Evolutionary conservation across 2,888 invertebrate species (phyloP).

Genomic region (Lagria hirta): DNA sequence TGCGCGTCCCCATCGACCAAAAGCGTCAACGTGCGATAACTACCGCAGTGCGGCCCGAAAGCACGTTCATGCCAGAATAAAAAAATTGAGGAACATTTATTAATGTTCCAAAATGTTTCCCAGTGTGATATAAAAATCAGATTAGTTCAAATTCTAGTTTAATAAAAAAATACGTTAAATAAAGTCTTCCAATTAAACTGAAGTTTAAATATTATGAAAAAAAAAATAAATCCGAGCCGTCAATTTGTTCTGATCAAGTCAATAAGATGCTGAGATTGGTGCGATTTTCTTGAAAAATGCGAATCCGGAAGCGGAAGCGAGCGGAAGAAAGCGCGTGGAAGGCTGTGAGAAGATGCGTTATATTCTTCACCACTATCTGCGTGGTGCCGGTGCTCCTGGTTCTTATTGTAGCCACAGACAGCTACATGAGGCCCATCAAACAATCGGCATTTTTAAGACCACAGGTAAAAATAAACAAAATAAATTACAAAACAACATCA

Average conservation of each 20-base stretch:
- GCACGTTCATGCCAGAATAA: constrained; percentile 15
- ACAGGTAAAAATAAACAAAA: too few species aligned
- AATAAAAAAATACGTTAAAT: too few species aligned
- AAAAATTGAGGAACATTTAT: constrained; percentile 6
- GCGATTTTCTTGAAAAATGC: constrained; percentile 43
- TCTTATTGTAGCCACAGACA: constrained; percentile 63
- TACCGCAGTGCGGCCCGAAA: constrained; percentile 25
- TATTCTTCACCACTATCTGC: constrained; percentile 63
- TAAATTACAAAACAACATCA: too few species aligned
- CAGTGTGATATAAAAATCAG: constrained; percentile 3
- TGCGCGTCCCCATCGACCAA: constrained; percentile 20
- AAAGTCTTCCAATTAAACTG: constrained; percentile 14
- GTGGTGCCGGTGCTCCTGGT: constrained; percentile 63
- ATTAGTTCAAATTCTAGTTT: constrained; percentile 8
- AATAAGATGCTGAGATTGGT: too few species aligned
- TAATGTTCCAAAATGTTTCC: constrained; percentile 17
- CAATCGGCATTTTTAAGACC: constrained; percentile 35
- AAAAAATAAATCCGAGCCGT: constrained; percentile 27
- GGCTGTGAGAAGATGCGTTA: constrained; percentile 59
- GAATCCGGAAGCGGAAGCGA: constrained; percentile 55
- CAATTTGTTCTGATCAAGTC: too few species aligned
- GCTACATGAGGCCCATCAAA: constrained; percentile 60
- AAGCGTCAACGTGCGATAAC: constrained; percentile 8
- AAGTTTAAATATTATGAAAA: constrained; percentile 17
- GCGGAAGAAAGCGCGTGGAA: constrained; percentile 47